A percentile compares a stretch with the other conserved stretches of the same genome.
Evolutionary conservation across 1,140 invertebrate species (phyloP).

Genomic region (Phortica variegata): DNA sequence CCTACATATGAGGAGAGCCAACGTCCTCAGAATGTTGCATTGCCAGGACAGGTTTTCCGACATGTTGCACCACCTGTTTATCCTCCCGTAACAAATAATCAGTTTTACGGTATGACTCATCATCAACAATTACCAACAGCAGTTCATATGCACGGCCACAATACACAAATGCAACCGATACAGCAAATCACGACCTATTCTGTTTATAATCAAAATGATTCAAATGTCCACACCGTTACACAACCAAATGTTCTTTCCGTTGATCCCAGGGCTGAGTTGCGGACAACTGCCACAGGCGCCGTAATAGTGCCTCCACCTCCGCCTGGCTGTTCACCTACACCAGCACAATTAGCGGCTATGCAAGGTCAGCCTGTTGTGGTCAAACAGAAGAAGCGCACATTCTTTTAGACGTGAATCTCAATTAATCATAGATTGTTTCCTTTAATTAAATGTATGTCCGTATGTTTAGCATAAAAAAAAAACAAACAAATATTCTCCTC

Average conservation of each 20-base stretch:
- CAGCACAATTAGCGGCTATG: constrained; percentile 47
- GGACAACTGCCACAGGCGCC: constrained; percentile 30
- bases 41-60: no score
- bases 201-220: background rate
- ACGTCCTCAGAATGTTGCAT: constrained; percentile 10
- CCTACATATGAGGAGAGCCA: constrained; percentile 49
- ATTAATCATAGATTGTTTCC: background rate
- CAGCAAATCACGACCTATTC: constrained; percentile 16
- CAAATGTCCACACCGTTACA: background rate
- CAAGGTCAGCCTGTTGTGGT: constrained; percentile 46
- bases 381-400: constrained; percentile 51
- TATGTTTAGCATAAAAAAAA: no score
- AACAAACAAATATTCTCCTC: constrained; percentile 44
- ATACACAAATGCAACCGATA: constrained; percentile 6
- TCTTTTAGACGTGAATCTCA: constrained; percentile 31
- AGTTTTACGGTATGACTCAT: constrained; percentile 42
- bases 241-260: constrained; percentile 31
- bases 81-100: constrained; percentile 18
- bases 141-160: constrained; percentile 7
- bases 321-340: constrained; percentile 43
- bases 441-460: no score
- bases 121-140: constrained; percentile 26
- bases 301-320: constrained; percentile 48
- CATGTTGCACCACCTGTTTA: constrained; percentile 1
- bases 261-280: constrained; percentile 35